These are phyloP conservation scores for Otocyon megalotis DNA, from an alignment of 2,113 vertebrate genomes.

Conservation along the genomic window DNA sequence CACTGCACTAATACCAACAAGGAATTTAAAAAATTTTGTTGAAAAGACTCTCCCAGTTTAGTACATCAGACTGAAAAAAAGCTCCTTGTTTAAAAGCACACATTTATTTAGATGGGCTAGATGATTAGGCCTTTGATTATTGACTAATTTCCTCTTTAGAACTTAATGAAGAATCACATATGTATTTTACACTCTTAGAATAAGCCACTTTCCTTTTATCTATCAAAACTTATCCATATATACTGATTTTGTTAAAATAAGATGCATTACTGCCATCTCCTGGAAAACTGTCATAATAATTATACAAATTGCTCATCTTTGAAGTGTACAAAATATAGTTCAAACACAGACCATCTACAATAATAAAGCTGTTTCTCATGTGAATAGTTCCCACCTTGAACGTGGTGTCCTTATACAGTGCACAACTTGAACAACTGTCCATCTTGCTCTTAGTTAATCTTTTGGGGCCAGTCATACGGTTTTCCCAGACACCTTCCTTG, in stretches of 20 bases:
- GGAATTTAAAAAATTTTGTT: neutral
- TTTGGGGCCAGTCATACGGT: neutral
- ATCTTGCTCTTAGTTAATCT: neutral
- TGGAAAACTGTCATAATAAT: conserved; percentile 9
- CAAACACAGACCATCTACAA: neutral
- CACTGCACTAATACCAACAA: neutral
- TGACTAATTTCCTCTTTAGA: neutral
- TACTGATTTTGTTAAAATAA: neutral
- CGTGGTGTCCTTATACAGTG: neutral
- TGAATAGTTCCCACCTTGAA: neutral
- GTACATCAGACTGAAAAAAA: neutral
- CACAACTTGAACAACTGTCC: neutral
- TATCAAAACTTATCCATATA: neutral
- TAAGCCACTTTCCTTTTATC: neutral
- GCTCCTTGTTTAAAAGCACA: neutral
- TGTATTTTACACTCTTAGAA: neutral
- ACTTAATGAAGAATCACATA: neutral
- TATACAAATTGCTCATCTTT: neutral
- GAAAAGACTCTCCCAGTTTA: neutral
- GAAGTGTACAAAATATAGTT: neutral
- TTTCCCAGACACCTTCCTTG: neutral
- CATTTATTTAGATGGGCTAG: neutral
- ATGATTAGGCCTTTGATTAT: neutral
- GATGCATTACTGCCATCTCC: conserved; percentile 27
- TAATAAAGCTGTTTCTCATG: neutral